These are phyloP conservation scores for Nasua narica DNA, from an alignment of 2,797 vertebrate species.

Conservation along the genomic window DNA sequence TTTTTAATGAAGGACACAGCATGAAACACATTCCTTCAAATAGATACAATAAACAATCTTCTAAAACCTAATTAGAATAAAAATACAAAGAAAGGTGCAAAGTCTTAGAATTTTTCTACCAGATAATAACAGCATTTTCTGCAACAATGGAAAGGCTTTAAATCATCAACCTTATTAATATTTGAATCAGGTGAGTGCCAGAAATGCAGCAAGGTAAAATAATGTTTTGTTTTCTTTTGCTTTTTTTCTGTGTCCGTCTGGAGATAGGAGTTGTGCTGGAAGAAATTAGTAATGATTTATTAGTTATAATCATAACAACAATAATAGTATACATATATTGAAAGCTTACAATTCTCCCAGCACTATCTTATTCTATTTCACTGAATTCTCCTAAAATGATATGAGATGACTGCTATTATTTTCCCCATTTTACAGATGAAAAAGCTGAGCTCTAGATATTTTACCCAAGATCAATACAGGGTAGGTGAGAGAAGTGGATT, in stretches of 20 bases:
- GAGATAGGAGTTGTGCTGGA: neutral
- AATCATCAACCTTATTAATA: slow-evolving; percentile 2
- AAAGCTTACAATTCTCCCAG: neutral
- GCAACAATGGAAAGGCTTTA: neutral
- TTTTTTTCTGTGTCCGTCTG: neutral
- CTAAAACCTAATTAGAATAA: slow-evolving; percentile 68
- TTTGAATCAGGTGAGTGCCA: neutral
- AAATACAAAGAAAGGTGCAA: slow-evolving; percentile 62
- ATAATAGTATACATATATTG: neutral
- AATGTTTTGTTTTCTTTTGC: neutral
- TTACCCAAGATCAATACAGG: neutral
- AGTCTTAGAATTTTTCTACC: slow-evolving; percentile 6
- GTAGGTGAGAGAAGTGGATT: neutral
- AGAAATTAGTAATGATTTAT: neutral
- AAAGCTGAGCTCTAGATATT: neutral
- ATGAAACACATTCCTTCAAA: slow-evolving; percentile 63
- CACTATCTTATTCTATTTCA: neutral
- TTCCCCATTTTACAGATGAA: neutral
- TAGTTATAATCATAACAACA: neutral
- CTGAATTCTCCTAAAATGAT: neutral
- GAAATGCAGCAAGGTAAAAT: neutral
- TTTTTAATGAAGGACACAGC: slow-evolving; percentile 78
- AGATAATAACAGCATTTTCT: slow-evolving; percentile 31
- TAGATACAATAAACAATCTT: slow-evolving; percentile 75
- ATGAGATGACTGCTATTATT: neutral